Evolutionary conservation across 2,888 invertebrate genomes (phyloP).

Genomic region (Pachydiplax longipennis): DNA sequence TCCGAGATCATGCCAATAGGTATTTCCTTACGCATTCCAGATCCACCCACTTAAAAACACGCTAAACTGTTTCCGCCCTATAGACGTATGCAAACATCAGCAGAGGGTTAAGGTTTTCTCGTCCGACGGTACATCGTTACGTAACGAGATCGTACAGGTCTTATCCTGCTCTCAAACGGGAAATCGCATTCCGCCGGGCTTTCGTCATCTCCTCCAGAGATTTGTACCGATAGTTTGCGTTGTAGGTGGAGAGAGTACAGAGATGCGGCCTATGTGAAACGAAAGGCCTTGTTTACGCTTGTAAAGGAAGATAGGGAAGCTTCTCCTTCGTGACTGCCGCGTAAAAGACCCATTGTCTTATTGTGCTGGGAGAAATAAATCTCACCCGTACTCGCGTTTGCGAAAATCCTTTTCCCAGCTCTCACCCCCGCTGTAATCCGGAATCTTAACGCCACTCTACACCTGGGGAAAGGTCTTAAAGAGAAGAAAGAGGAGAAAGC

Average conservation of each 20-base stretch:
- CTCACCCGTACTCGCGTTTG: background rate
- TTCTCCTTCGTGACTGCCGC: background rate
- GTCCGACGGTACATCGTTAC: background rate
- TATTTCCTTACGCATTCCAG: too few species aligned
- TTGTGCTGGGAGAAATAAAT: background rate
- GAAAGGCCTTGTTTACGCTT: slow-evolving; percentile 1
- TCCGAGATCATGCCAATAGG: too few species aligned
- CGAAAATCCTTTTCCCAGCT: background rate
- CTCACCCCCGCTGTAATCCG: background rate
- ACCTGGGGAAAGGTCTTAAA: background rate
- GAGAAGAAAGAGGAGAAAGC: background rate
- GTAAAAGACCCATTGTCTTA: background rate
- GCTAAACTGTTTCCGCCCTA: too few species aligned
- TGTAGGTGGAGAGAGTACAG: background rate
- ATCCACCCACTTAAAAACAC: too few species aligned
- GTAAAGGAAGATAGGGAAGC: background rate
- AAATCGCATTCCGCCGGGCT: background rate
- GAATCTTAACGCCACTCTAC: background rate
- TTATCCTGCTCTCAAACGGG: background rate
- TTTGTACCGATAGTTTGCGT: background rate
- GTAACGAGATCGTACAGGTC: background rate
- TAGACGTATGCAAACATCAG: too few species aligned
- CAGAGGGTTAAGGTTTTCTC: background rate
- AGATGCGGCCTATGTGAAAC: background rate
- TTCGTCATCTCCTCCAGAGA: background rate